Evolutionary conservation across 1,140 invertebrate genomes (phyloP).

Genomic region (Copidosoma floridanum): DNA sequence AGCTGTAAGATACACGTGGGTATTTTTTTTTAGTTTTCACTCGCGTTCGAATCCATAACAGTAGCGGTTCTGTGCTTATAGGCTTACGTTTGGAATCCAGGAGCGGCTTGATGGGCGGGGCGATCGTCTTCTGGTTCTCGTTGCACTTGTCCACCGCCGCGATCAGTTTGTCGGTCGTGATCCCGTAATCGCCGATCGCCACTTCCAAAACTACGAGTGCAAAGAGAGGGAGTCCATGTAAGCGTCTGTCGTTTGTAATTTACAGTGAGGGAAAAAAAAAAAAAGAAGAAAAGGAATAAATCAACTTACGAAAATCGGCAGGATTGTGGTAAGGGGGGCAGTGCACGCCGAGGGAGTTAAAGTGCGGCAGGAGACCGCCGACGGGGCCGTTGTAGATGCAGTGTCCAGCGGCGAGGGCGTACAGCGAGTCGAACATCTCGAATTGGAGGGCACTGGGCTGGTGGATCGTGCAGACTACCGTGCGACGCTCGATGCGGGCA

Average conservation of each 20-base stretch:
- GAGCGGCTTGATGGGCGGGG: constrained; percentile 32
- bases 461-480: constrained; percentile 94
- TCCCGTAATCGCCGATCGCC: constrained; percentile 70
- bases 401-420: constrained; percentile 82
- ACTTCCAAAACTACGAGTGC: constrained; percentile 69
- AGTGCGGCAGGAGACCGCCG: constrained; percentile 75
- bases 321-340: constrained; percentile 96
- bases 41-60: no score
- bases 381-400: constrained; percentile 86
- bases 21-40: neutral
- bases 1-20: neutral
- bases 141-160: constrained; percentile 60
- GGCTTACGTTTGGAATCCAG: no score
- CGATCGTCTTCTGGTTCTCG: constrained; percentile 44
- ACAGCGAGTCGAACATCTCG: constrained; percentile 94
- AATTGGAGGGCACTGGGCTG: constrained; percentile 93
- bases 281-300: neutral
- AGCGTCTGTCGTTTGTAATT: no score
- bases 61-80: no score
- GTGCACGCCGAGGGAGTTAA: constrained; percentile 71
- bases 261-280: no score
- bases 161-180: constrained; percentile 63
- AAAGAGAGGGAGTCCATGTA: no score
- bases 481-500: constrained; percentile 77
- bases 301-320: constrained; percentile 88